Evolutionary conservation across 2,888 invertebrate genomes (phyloP).

Genomic region (Podotricha telesiphe): DNA sequence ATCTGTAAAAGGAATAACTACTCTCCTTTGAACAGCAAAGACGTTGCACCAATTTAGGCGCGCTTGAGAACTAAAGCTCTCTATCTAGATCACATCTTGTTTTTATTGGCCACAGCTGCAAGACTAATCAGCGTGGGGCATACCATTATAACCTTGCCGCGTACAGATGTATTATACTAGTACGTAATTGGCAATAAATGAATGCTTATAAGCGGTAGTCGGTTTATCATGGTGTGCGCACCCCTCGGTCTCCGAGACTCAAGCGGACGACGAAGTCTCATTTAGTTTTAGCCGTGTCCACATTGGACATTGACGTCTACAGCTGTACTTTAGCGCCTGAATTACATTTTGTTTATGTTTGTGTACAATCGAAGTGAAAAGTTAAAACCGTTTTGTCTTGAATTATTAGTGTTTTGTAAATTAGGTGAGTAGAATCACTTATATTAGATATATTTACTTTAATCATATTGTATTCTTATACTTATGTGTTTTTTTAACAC

Average conservation of each 20-base stretch:
- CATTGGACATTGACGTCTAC: slow-evolving; percentile 63
- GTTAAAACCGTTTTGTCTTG: slow-evolving; percentile 2
- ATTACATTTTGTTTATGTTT: slow-evolving; percentile 15
- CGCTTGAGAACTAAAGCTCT: slow-evolving; percentile 32
- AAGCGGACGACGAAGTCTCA: slow-evolving; percentile 53
- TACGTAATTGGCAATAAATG: slow-evolving; percentile 56
- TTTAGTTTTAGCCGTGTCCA: slow-evolving; percentile 68
- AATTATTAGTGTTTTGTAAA: not conserved
- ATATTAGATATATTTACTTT: not conserved
- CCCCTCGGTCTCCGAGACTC: slow-evolving; percentile 47
- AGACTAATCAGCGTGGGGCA: slow-evolving; percentile 59
- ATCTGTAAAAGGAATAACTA: slow-evolving; percentile 25
- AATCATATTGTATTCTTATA: not conserved
- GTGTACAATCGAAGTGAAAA: slow-evolving; percentile 14
- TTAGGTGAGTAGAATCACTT: not conserved
- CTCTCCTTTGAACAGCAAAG: slow-evolving; percentile 24
- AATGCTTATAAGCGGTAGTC: slow-evolving; percentile 53
- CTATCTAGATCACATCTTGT: slow-evolving; percentile 55
- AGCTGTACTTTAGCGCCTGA: not conserved
- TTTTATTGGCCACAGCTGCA: slow-evolving; percentile 64
- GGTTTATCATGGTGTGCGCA: slow-evolving; percentile 49
- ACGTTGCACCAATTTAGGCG: slow-evolving; percentile 43
- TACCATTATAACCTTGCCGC: slow-evolving; percentile 58
- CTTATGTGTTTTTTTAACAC: not conserved
- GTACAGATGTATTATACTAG: slow-evolving; percentile 52